Conservation (phyloP, 2,113 vertebrate genomes). For the Herpailurus yagouaroundi region DNA sequence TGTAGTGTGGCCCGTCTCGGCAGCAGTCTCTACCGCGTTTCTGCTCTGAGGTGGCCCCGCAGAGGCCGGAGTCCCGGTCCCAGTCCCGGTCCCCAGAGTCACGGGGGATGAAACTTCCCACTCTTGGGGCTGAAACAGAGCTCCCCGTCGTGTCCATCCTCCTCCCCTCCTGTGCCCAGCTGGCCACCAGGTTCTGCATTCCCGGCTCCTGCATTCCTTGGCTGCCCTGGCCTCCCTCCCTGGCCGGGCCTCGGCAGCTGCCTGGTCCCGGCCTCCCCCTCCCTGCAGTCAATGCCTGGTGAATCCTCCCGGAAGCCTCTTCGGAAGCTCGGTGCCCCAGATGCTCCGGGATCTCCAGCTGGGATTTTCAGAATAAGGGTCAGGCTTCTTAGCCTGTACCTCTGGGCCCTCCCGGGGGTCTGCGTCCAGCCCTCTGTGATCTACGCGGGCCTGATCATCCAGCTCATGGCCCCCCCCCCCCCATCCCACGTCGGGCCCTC, state of each 20-base stretch:
- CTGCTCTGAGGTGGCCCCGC: not conserved
- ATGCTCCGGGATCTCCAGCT: too few species aligned
- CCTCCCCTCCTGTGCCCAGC: accelerated
- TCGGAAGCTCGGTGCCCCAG: accelerated
- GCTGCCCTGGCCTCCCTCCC: accelerated
- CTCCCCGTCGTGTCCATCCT: accelerated
- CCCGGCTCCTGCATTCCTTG: too few species aligned
- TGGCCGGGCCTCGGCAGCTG: accelerated
- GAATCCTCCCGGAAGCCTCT: not conserved
- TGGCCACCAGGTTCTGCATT: too few species aligned
- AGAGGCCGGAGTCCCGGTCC: accelerated
- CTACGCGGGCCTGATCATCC: accelerated
- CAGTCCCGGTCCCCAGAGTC: too few species aligned
- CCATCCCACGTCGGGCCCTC: too few species aligned
- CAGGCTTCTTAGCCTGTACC: accelerated
- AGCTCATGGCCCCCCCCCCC: accelerated
- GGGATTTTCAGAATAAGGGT: not conserved
- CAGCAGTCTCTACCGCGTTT: accelerated
- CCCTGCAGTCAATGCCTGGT: accelerated
- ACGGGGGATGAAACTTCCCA: accelerated
- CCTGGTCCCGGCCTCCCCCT: not conserved
- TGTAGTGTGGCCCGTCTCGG: not conserved
- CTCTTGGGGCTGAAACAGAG: not conserved
- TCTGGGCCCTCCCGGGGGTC: not conserved
- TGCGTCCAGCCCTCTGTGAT: accelerated